Percentiles rank a stretch among this genome's conserved stretches.
Conservation (phyloP, 1,140 invertebrate species). For the Pomacea maculata region DNA sequence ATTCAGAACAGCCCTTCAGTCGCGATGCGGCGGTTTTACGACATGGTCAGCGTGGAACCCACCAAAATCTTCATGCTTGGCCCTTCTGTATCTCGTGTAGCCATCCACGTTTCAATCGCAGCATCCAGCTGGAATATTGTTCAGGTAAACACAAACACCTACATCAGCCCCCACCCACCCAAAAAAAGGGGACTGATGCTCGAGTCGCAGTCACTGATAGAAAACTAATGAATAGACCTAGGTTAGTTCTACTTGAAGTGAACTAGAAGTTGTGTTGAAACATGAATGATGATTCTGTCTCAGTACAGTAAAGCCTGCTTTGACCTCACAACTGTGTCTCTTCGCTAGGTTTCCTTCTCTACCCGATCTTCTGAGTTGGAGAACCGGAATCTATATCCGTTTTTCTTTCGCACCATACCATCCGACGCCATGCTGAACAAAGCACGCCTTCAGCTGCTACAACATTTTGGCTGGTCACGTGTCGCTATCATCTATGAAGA, state of each 20-base stretch:
- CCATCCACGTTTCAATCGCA: slow-evolving; percentile 95
- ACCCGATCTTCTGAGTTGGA: slow-evolving; percentile 98
- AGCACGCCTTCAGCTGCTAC: slow-evolving; percentile 84
- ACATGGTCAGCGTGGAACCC: slow-evolving; percentile 89
- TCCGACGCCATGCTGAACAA: slow-evolving; percentile 86
- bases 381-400: slow-evolving; percentile 84
- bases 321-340: neutral
- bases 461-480: slow-evolving; percentile 94
- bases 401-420: slow-evolving; percentile 75
- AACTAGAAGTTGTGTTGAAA: too few species aligned
- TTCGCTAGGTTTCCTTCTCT: slow-evolving; percentile 89
- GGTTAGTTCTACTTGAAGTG: too few species aligned
- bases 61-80: slow-evolving; percentile 94
- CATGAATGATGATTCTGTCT: too few species aligned
- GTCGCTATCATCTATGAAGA: slow-evolving; percentile 97
- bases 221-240: too few species aligned
- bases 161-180: too few species aligned
- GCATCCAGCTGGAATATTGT: slow-evolving; percentile 95
- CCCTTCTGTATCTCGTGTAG: slow-evolving; percentile 93
- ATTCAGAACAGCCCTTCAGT: neutral
- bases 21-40: slow-evolving; percentile 74
- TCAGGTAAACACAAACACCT: slow-evolving; percentile 73
- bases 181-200: too few species aligned
- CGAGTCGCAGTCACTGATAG: too few species aligned
- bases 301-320: too few species aligned